Evolutionary conservation across 1,140 invertebrate species (phyloP), one percentile per base, ranked within the genome.

Genomic region (Dreissena polymorpha): DNA sequence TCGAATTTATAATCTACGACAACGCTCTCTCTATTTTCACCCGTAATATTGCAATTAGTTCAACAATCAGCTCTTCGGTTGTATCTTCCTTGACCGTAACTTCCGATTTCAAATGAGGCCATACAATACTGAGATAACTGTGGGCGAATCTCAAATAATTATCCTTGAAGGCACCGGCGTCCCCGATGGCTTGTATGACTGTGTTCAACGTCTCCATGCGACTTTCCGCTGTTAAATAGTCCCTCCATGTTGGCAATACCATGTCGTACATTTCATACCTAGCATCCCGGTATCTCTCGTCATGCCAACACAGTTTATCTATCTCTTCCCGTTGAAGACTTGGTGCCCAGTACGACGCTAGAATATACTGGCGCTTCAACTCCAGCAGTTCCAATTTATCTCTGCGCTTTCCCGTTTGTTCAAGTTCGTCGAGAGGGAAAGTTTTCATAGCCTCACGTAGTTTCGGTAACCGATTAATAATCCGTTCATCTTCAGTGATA

Each of bases 261-360:
- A 72, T 72, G 55, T 72, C 49, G 39, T 72, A 72, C 69, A 72
- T 72, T 53, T 72, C 25, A 51, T 13, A 53, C 12, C 14, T 16
- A 0, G 3, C n/a, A 51, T 72, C 69, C 8, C 69, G n/a, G n/a
- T 70, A 70, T 2, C 3, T 16, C 18, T 70, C 23, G 68, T 70
- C 68, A 21, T n/a, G 49, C 7, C 18, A 7, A n/a, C 72, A 74
- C 21, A 14, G n/a, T 13, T 27, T 0, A 39, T 60, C 53, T 18
- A 74, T 6, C 25, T 60, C 21, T 29, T 74, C 55, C 10, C 53
- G 10, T 14, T 13, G 21, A 13, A 74, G 18, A 18, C 13, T 23
- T 13, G 72, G 72, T 10, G 10, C 18, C 16, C n/a, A 60, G 25
- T 74, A 60, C 5, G 25, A 57, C 10, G 53, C 51, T 14, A 60